Base-by-base conservation (phyloP, 2,888 invertebrate genomes). In the Phragmatobia fuliginosa region DNA sequence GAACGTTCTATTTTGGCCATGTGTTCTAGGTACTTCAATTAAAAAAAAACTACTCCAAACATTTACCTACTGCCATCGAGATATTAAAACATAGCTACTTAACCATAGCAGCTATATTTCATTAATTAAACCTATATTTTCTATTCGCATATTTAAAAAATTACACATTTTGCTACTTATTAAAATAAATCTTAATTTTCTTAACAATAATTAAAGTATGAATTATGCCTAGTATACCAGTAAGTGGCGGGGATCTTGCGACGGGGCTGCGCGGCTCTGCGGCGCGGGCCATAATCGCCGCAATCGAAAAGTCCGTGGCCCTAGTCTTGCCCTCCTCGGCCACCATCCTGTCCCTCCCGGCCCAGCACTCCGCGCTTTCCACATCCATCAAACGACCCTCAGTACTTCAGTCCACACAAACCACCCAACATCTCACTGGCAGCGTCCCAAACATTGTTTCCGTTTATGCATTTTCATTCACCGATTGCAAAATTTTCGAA, bases 281-380 rank as follows among this genome's bases (percentile, higher is more conserved):
- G 84, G 91, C 92, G 87, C 96, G 96, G 82, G 98, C 98, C 98
- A 99, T 99, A 92, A 99, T 98, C 87, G 98, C 98, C 84, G 98
- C 98, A 90, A 99, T 99, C 90, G 98, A 98, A 96, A 99, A 99
- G 96, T 99, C 99, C 88, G 99, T 99, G 89, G 98, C 98, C 93
- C 91, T 88, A 78, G 92, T 93, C 91, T 93, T 93, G 81, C 93
- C 85, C 79, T 94, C 94, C 87, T 92, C 94, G 81, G 94, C 93
- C 90, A 94, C 92, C 93, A 94, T 94, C 91, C 91, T 94, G 88
- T 89, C 91, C 88, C 91, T 77, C 83, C 86, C 78, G 88, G 83
- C 87, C 93, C 94, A 94, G 85, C 90, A 88, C 90, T 92, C 94
- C 89, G 87, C 89, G 85, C 85, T 88, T 86, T 93, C 94, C 93